Evolutionary conservation across 2,797 vertebrate species (phyloP), one percentile per base, ranked within the genome.

Genomic region (Scyliorhinus canicula): DNA sequence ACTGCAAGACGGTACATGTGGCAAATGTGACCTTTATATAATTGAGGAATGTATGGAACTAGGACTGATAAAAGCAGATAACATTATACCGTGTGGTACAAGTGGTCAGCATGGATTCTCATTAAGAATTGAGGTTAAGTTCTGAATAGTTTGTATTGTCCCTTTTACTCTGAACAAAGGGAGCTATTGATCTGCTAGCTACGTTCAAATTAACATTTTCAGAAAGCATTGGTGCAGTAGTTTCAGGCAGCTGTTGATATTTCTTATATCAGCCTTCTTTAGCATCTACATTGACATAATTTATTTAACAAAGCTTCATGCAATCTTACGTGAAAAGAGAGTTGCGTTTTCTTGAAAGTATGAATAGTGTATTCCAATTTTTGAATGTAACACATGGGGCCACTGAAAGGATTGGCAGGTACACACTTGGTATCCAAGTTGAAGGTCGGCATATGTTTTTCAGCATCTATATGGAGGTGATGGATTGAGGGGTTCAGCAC

Each of bases 161-260:
- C 98, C 96, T 97, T 97, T 96, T 97, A 97, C 97, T 97, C 97
- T 97, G 97, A 97, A 98, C 97, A 98, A 98, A 98, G 98, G 98
- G 98, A 98, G 96, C 97, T 97, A 98, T 98, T 97, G 98, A 98
- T 97, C 97, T 96, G 96, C 95, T 96, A 96, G 97, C 96, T 97
- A 97, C 96, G 97, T 97, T 97, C 97, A 97, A 97, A 97, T 91
- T 96, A 97, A 97, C 97, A 97, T 97, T 97, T 97, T 97, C 97
- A 97, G 97, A 97, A 96, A 97, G 95, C 97, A 97, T 96, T 97
- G n/a, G 97, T 96, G 96, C 97, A 96, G 97, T 97, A 97, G 97
- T 97, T 96, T 96, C 96, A 96, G 97, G 97, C 97, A 97, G 55
- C 95, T 97, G 98, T 97, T 98, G 98, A 98, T 97, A 97, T 95